These are phyloP conservation scores for Intellagama lesueurii DNA, from an alignment of 2,797 vertebrate genomes.

Conservation along the genomic window DNA sequence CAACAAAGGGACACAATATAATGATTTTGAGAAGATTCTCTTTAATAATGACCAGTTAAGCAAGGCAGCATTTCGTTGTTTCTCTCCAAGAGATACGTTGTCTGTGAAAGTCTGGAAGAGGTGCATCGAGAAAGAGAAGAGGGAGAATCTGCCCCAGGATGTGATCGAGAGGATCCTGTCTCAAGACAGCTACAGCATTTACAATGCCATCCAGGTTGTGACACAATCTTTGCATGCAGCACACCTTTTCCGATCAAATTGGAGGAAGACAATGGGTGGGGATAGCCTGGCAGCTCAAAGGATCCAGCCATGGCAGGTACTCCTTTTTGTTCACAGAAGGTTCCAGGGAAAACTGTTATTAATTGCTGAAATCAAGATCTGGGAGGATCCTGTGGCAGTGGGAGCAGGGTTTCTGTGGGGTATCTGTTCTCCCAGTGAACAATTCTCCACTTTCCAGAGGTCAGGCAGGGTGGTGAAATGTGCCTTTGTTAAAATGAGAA, in stretches of 20 bases:
- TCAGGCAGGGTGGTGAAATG: too few relatives aligned
- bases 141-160: background rate
- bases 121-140: background rate
- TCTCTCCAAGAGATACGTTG: background rate
- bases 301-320: background rate
- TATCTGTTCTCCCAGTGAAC: too few relatives aligned
- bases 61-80: background rate
- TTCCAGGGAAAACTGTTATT: background rate
- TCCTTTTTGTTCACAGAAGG: background rate
- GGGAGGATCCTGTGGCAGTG: background rate
- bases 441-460: too few relatives aligned
- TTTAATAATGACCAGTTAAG: background rate
- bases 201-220: background rate
- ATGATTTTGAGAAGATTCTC: background rate
- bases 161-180: background rate
- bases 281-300: background rate
- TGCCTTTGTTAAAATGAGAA: too few relatives aligned
- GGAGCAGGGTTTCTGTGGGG: too few relatives aligned
- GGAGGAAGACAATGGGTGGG: background rate
- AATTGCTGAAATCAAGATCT: too few relatives aligned
- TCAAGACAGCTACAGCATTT: conserved; percentile 4
- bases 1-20: background rate
- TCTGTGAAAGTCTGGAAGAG: conserved; percentile 7
- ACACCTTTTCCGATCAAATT: too few relatives aligned
- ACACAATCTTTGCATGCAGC: background rate